Evolutionary conservation across 2,797 vertebrate species (phyloP).

Genomic region (Dendrocincla fuliginosa): DNA sequence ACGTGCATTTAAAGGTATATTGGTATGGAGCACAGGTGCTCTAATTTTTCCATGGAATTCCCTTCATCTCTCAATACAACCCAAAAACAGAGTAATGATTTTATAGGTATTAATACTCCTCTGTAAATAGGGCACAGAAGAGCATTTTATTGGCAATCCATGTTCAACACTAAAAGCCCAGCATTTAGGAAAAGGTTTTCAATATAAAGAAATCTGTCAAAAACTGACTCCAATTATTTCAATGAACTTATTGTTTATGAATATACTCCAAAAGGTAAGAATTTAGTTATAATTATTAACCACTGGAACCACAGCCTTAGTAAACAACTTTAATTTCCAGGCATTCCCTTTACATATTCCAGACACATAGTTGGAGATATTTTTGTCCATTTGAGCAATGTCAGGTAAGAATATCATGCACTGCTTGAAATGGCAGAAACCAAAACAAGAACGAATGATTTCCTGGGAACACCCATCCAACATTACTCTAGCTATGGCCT

Average conservation of each 20-base stretch:
- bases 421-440: neutral
- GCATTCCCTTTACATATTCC: neutral
- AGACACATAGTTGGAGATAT: neutral
- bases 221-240: neutral
- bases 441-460: neutral
- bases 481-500: fast-evolving
- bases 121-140: neutral
- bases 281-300: neutral
- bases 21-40: neutral
- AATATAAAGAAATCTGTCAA: neutral
- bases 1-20: neutral
- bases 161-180: neutral
- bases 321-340: neutral
- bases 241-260: neutral
- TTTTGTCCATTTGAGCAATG: neutral
- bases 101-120: neutral
- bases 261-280: neutral
- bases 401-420: neutral
- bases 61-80: neutral
- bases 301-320: neutral
- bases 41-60: neutral
- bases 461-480: neutral
- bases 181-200: fast-evolving
- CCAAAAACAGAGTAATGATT: neutral
- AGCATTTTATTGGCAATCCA: neutral